These are phyloP conservation scores for Oscheius myriophilus DNA, from an alignment of 2,888 invertebrate species.

Conservation along the genomic window DNA sequence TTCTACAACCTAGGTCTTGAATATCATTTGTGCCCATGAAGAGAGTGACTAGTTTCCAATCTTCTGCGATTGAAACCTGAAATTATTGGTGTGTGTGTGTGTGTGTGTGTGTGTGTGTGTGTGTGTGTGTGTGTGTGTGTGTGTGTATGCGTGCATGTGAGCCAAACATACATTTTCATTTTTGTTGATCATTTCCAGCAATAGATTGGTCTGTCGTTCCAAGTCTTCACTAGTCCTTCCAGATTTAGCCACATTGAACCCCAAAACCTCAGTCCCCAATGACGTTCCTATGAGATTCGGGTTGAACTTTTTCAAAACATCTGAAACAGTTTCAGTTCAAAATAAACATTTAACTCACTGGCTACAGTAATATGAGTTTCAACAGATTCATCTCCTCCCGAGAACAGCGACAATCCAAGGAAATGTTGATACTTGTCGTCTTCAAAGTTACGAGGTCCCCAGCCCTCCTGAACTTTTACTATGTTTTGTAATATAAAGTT, in stretches of 20 bases:
- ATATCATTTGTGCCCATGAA: slow-evolving; percentile 65
- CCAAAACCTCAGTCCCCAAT: slow-evolving; percentile 48
- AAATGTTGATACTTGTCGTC: not conserved
- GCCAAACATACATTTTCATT: not conserved
- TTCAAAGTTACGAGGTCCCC: not conserved
- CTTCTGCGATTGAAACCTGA: slow-evolving; percentile 52
- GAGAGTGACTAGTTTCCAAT: slow-evolving; percentile 64
- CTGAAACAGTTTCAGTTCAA: no score
- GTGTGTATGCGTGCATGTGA: no score
- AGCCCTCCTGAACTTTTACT: not conserved
- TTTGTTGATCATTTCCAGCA: not conserved
- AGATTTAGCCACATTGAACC: slow-evolving; percentile 34
- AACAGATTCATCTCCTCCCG: slow-evolving; percentile 4
- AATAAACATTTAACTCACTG: no score
- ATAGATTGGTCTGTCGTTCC: not conserved
- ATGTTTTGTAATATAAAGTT: not conserved
- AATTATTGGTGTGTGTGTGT: not conserved
- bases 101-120: no score
- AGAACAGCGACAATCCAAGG: not conserved
- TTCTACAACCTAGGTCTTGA: not conserved
- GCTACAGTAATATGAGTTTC: slow-evolving; percentile 4
- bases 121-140: no score
- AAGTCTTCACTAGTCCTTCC: not conserved
- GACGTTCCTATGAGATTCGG: slow-evolving; percentile 76
- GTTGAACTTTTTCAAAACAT: slow-evolving; percentile 82